Evolutionary conservation across 2,797 vertebrate species (phyloP), one percentile per base, ranked within the genome.

Genomic region (Sylvilagus floridanus): DNA sequence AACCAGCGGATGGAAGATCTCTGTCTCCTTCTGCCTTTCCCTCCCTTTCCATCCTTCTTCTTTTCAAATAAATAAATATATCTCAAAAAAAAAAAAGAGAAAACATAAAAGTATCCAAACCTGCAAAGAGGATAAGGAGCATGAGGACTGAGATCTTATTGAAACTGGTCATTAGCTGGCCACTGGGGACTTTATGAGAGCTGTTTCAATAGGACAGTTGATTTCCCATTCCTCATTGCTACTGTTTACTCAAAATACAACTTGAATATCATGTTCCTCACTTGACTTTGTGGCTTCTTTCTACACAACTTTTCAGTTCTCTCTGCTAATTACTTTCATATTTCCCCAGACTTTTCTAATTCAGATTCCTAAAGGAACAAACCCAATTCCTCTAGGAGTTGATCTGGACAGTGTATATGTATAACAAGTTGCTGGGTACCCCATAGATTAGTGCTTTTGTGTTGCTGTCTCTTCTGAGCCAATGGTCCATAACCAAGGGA

Each of bases 271-370:
- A 2, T 77, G n/a, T 0, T 47, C 60, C 35, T 65, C 26, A 85
- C 63, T 90, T 57, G 0, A 85, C 17, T 16, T 88, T 30, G 6
- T 54, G 4, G 5, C 35, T 91, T 89, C 78, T 79, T 24, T 62
- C 24, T 68, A 24, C 50, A 24, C 24, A 84, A 16, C 4, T 66
- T 82, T 82, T 60, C 50, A 90, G 12, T 81, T 84, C 60, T 16
- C 1, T 92, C 32, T 91, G 52, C 24, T 91, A 65, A 72, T 4
- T 76, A 32, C 21, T 91, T 91, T 57, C 26, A 52, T 78, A 73
- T 81, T 94, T 93, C 28, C 24, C 90, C 47, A 88, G 68, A 88
- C 72, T 79, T 26, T 69, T 90, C 16, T 32, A 88, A 77, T 72
- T 69, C 30, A 75, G 52, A 84, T 69, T 52, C 47, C 35, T 24